A percentile compares a stretch with the other conserved stretches of the same genome.
These are phyloP conservation scores for Xenentodon cancila DNA, from an alignment of 2,797 vertebrate species.

Conservation along the genomic window DNA sequence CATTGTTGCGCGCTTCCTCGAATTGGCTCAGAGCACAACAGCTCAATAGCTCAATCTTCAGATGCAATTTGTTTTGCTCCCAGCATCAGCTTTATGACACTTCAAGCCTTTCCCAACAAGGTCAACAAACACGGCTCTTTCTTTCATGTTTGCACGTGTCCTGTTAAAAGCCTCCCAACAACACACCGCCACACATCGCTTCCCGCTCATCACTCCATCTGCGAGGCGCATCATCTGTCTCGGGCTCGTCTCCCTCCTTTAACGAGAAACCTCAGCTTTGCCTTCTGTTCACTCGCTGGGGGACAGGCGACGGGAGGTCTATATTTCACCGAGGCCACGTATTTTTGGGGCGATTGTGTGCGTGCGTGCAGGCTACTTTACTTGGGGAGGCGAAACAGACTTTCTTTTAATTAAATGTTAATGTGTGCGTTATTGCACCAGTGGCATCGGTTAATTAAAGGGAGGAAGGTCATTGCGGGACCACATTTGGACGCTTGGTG, in stretches of 20 bases:
- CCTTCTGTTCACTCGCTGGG: too few relatives aligned
- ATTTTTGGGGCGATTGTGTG: too few relatives aligned
- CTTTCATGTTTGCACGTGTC: background rate
- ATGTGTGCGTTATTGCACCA: background rate
- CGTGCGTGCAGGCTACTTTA: too few relatives aligned
- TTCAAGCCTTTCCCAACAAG: constrained; percentile 21
- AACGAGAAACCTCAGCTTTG: too few relatives aligned
- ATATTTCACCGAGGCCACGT: too few relatives aligned
- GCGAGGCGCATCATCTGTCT: too few relatives aligned
- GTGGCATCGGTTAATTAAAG: constrained; percentile 12
- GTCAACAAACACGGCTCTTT: background rate
- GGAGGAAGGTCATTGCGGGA: constrained; percentile 4
- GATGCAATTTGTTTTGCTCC: constrained; percentile 39
- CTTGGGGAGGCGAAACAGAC: too few relatives aligned
- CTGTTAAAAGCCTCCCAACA: constrained; percentile 24
- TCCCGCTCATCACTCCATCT: constrained; percentile 29
- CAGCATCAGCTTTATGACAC: constrained; percentile 38
- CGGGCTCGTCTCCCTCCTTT: too few relatives aligned
- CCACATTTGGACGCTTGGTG: constrained; percentile 16
- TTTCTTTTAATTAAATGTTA: too few relatives aligned
- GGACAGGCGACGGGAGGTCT: too few relatives aligned
- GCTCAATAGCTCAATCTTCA: constrained; percentile 36
- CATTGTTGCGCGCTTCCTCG: constrained; percentile 27
- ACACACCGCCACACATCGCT: constrained; percentile 2
- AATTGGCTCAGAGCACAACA: constrained; percentile 24